A percentile compares a stretch with the other conserved stretches of the same genome.
Evolutionary conservation across 2,888 invertebrate genomes (phyloP).

Genomic region (Aquatica leii): DNA sequence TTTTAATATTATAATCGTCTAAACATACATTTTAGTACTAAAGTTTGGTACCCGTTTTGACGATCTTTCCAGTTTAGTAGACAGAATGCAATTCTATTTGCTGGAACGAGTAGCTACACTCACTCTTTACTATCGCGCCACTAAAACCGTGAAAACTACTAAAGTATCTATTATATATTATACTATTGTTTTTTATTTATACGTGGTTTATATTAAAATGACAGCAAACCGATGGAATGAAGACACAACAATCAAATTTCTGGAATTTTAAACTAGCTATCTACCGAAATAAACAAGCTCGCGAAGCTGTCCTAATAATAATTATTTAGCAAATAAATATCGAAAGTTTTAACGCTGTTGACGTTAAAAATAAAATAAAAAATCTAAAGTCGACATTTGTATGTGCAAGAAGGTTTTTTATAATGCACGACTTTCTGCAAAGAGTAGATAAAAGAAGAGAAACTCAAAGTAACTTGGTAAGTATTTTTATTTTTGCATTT

Average conservation of each 20-base stretch:
- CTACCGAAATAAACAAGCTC: no score
- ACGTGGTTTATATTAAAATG: no score
- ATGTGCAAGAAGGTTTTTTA: not conserved
- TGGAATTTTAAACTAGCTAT: not conserved
- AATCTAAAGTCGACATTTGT: not conserved
- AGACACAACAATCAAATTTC: no score
- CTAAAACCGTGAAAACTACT: no score
- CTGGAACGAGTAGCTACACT: no score
- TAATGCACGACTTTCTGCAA: conserved; percentile 1
- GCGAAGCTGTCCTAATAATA: not conserved
- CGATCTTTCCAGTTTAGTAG: not conserved
- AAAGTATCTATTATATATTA: not conserved
- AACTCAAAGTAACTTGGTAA: not conserved
- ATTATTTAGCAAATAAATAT: not conserved
- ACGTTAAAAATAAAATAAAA: not conserved
- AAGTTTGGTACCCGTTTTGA: no score
- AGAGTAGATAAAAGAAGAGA: not conserved
- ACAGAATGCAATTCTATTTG: not conserved
- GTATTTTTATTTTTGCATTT: not conserved
- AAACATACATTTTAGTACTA: no score
- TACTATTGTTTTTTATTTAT: not conserved
- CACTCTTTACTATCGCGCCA: no score
- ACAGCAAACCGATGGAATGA: no score
- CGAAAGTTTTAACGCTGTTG: not conserved
- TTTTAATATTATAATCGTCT: no score